Base-by-base conservation (phyloP, 1,140 invertebrate genomes). In the Hycleus cichorii region DNA sequence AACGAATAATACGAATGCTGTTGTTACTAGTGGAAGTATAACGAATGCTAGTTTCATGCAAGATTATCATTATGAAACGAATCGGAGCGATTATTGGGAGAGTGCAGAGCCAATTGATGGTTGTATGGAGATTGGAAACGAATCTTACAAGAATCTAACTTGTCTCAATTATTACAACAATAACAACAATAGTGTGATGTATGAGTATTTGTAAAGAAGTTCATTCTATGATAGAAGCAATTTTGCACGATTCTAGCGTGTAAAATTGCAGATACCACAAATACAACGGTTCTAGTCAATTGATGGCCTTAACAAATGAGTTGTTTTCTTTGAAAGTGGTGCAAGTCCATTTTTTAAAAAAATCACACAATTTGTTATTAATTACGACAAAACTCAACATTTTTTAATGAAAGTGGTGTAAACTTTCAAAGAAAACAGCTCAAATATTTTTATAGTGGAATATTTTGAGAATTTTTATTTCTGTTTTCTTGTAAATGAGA, bases 21-120 rank as follows among this genome's bases (percentile, higher is more conserved):
- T 69, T 25, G 72, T 74, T 1, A 74, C 72, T 0, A 72, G 69
- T 58, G 72, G 72, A 5, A 74, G 69, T 59, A 74, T 74, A 12
- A 72, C 63, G 2, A 74, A 74, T 49, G 72, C 72, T 0, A 73
- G 72, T 66, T 74, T 74, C 49, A 74, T 74, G 72, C 66, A 69
- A 44, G 71, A 72, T 64, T 74, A 73, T 50, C 63, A 69, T 57
- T 58, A 45, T 25, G 43, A 40, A 44, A 40, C 27, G 32, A 51
- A 62, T 10, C 25, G 27, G 40, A 12, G 53, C n/a, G 32, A n/a
- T 52, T 55, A 39, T 32, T 32, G 32, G 32, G 32, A 32, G 32
- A 32, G 4, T 4, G 7, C 4, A 32, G 4, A 32, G 7, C 4
- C 4, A 32, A 32, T 32, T 32, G 32, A 7, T 57, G 47, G 49